Percentiles rank a stretch among this genome's conserved stretches.
Conservation (phyloP, 2,888 invertebrate genomes). For the Trichogramma evanescens region DNA sequence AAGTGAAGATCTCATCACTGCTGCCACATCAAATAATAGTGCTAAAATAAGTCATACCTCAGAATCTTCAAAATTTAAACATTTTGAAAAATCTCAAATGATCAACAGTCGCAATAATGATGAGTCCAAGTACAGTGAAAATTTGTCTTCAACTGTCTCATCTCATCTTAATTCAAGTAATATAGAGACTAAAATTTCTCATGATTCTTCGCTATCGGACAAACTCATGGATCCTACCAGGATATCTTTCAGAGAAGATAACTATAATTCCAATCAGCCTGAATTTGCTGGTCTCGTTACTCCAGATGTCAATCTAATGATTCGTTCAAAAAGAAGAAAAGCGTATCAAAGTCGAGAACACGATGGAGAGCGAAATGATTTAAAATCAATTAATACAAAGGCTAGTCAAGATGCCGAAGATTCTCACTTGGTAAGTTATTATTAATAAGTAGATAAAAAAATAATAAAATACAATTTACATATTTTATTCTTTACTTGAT, state of each 20-base stretch:
- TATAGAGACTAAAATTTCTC: slow-evolving; percentile 28
- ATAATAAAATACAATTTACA: background rate
- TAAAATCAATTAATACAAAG: slow-evolving; percentile 7
- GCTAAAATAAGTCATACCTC: slow-evolving; percentile 25
- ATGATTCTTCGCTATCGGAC: slow-evolving; percentile 30
- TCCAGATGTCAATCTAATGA: slow-evolving; percentile 38
- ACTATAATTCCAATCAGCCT: slow-evolving; percentile 31
- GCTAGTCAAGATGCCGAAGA: slow-evolving; percentile 20
- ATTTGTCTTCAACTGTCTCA: slow-evolving; percentile 15
- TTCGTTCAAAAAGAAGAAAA: slow-evolving; percentile 35
- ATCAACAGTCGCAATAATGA: slow-evolving; percentile 20
- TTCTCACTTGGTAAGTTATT: slow-evolving; percentile 9
- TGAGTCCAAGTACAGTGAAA: slow-evolving; percentile 25
- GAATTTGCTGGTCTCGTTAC: slow-evolving; percentile 41
- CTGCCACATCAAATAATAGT: slow-evolving; percentile 28
- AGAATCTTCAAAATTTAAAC: slow-evolving; percentile 27
- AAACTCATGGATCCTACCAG: slow-evolving; percentile 36
- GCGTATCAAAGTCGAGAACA: slow-evolving; percentile 5
- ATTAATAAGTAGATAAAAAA: background rate
- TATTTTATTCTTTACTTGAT: background rate
- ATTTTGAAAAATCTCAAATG: slow-evolving; percentile 25
- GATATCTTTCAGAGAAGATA: slow-evolving; percentile 42
- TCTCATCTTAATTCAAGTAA: slow-evolving; percentile 9
- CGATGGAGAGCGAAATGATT: slow-evolving; percentile 16
- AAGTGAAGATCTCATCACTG: slow-evolving; percentile 32